Base-by-base conservation (phyloP, 2,113 vertebrate genomes). In the Oreotrochilus melanogaster region DNA sequence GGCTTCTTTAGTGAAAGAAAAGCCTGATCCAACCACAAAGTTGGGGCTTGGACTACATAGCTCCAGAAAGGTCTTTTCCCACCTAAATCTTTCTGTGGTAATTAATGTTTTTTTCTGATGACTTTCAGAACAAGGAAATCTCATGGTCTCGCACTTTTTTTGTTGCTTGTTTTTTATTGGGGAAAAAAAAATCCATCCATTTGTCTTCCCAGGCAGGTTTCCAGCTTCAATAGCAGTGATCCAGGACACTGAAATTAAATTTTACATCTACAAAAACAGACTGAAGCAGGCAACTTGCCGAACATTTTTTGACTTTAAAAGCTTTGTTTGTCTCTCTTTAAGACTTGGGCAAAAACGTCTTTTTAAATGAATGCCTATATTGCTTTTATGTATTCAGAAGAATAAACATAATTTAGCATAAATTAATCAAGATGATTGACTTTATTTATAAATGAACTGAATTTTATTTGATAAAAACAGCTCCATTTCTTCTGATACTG, bases 391-490 rank as follows among this genome's bases (percentile, higher is more conserved):
- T 18, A 93, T 88, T 90, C 83, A 80, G 79, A 86, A 88, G 50
- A 90, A 88, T 78, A 79, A 92, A 92, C 75, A 95, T 95, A 93
- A 80, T 93, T 92, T 83, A 88, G 75, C 89, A 93, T 93, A 92
- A 74, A 93, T 92, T 94, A 95, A 94, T 86, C 85, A 95, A 95
- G 79, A 54, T 50, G n/a, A 61, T 79, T 86, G 62, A 61, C 71
- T 92, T 56, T 90, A 92, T 95, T 93, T 86, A 54, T 70, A 86
- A 79, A 86, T 58, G 9, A 88, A 86, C 88, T 83, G 70, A 53
- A 80, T 92, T 93, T 86, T 93, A 80, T 89, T 88, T 66, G 22
- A 86, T 62, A 65, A 91, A 90, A 91, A 0, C 67, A 73, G 30
- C 21, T 31, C 30, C 48, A n/a, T 70, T 85, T 75, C 58, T 83